These are phyloP conservation scores for Syngnathus typhle DNA, from an alignment of 2,113 vertebrate genomes.

Conservation along the genomic window DNA sequence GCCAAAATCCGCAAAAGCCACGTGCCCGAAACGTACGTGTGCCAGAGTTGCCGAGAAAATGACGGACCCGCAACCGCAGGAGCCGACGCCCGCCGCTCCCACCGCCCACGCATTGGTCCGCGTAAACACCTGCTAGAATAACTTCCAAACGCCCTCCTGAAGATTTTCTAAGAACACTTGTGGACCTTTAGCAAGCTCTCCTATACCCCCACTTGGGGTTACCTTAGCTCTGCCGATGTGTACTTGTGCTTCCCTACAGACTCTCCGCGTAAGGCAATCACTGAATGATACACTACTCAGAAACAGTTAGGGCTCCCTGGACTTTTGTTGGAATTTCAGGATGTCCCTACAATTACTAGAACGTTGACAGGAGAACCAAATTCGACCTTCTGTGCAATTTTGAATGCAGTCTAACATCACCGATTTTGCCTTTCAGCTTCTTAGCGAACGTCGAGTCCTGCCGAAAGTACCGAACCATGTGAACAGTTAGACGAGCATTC, in stretches of 20 bases:
- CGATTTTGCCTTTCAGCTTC: neutral
- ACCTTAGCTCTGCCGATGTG: conserved; percentile 44
- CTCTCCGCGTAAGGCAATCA: conserved; percentile 71
- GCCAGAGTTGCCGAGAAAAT: conserved; percentile 91
- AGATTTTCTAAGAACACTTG: conserved; percentile 46
- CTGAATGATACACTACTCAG: conserved; percentile 39
- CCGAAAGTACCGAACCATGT: neutral
- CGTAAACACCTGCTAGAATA: conserved; percentile 90
- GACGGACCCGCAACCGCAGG: conserved; percentile 49
- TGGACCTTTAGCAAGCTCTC: conserved; percentile 44
- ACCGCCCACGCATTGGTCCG: conserved; percentile 85
- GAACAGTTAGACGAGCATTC: neutral
- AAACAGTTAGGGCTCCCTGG: neutral
- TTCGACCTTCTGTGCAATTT: neutral
- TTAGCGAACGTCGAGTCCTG: neutral
- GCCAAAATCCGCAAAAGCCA: conserved; percentile 97
- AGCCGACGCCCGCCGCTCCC: conserved; percentile 87
- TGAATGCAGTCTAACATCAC: neutral
- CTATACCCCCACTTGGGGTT: conserved; percentile 36
- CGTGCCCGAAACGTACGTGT: conserved; percentile 91
- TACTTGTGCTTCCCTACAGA: conserved; percentile 54
- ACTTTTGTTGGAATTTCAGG: neutral
- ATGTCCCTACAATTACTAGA: neutral
- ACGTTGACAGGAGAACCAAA: neutral
- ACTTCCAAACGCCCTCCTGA: conserved; percentile 32